Conservation (phyloP, 2,888 invertebrate genomes). For the Diarsia mendica region DNA sequence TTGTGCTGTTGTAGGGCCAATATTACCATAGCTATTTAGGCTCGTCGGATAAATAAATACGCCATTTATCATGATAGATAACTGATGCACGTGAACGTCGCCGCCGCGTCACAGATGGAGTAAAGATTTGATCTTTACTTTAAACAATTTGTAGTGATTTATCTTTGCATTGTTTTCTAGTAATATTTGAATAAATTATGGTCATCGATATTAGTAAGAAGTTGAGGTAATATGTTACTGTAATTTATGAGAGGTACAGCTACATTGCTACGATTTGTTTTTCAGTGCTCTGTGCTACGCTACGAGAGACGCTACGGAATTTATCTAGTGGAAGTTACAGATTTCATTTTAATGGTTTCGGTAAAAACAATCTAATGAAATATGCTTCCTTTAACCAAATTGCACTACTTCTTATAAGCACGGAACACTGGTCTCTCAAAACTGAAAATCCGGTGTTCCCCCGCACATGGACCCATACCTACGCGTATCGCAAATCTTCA, state of each 20-base stretch:
- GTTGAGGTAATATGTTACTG: slow-evolving; percentile 37
- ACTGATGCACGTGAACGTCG: slow-evolving; percentile 87
- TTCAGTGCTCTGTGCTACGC: slow-evolving; percentile 19
- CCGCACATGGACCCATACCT: neutral
- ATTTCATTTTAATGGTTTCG: neutral
- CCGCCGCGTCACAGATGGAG: slow-evolving; percentile 84
- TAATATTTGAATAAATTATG: slow-evolving; percentile 66
- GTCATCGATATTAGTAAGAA: slow-evolving; percentile 45
- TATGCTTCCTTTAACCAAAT: neutral
- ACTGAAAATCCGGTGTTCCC: neutral
- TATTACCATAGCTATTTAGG: slow-evolving; percentile 91
- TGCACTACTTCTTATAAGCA: neutral
- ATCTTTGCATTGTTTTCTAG: slow-evolving; percentile 82
- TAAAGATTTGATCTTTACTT: slow-evolving; percentile 85
- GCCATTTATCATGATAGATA: slow-evolving; percentile 90
- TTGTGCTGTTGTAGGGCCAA: slow-evolving; percentile 90
- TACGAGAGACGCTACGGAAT: slow-evolving; percentile 20
- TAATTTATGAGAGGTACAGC: slow-evolving; percentile 46
- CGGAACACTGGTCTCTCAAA: neutral
- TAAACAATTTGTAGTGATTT: slow-evolving; percentile 83
- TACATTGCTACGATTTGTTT: slow-evolving; percentile 40
- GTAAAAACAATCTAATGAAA: neutral
- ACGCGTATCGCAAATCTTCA: neutral
- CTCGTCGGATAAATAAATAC: slow-evolving; percentile 90
- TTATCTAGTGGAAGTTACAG: neutral